Conservation (phyloP, 2,113 vertebrate species). For the Gambusia affinis region DNA sequence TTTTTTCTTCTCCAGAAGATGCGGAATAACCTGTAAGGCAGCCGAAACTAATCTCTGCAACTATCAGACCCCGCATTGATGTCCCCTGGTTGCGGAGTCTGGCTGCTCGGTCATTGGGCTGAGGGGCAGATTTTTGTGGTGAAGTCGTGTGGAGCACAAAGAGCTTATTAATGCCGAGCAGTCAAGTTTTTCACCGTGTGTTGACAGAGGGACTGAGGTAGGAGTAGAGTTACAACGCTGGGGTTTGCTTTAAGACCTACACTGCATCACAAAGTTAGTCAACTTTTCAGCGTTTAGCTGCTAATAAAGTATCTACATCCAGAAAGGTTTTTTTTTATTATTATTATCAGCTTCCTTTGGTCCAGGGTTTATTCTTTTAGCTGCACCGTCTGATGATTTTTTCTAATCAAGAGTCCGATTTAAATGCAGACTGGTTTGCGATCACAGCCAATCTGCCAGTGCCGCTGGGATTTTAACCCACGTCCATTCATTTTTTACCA, state of each 20-base stretch:
- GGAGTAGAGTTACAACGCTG: neutral
- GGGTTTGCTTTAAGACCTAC: conserved; percentile 22
- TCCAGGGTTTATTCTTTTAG: neutral
- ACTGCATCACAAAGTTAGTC: conserved; percentile 54
- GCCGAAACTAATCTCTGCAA: conserved; percentile 16
- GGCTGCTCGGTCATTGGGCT: conserved; percentile 31
- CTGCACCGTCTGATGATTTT: conserved; percentile 36
- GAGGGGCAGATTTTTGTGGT: conserved; percentile 12
- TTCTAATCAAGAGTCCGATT: conserved; percentile 52
- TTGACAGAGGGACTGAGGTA: conserved; percentile 45
- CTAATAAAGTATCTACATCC: neutral
- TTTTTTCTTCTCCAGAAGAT: conserved; percentile 15
- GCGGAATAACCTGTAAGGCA: conserved; percentile 18
- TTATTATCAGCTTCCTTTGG: neutral
- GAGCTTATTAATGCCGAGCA: conserved; percentile 35
- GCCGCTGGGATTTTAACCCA: conserved; percentile 34
- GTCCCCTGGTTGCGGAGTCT: conserved; percentile 37
- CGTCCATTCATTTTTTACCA: conserved; percentile 8
- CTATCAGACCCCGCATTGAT: conserved; percentile 29
- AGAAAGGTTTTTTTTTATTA: neutral
- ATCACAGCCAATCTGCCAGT: conserved; percentile 70
- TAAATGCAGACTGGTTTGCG: conserved; percentile 69
- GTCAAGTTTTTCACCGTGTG: conserved; percentile 40
- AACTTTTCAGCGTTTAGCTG: conserved; percentile 39
- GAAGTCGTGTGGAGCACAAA: conserved; percentile 59